These are phyloP conservation scores for Panthera leo DNA, from an alignment of 2,113 vertebrate species.

Conservation along the genomic window DNA sequence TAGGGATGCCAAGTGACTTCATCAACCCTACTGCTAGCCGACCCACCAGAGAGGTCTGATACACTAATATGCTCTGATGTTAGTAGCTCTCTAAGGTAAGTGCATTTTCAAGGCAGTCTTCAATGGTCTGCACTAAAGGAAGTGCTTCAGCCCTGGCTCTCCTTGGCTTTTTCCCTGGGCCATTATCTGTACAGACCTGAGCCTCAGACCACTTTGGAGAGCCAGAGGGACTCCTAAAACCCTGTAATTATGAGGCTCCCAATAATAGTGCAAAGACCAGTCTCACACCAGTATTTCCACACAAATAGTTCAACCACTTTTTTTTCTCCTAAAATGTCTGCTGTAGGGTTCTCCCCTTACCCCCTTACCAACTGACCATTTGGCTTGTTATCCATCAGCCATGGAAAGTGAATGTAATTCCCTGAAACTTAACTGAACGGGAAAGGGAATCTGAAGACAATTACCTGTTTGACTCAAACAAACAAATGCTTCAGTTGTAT, in stretches of 20 bases:
- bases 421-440: background rate
- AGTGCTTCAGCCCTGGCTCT: background rate
- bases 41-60: no score
- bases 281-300: background rate
- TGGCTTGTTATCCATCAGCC: background rate
- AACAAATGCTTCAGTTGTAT: background rate
- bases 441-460: background rate
- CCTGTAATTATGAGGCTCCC: background rate
- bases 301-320: background rate
- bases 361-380: background rate
- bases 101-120: background rate
- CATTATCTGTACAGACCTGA: background rate
- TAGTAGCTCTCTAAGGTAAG: background rate
- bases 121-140: background rate
- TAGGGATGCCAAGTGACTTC: rapidly evolving
- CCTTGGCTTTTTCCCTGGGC: background rate
- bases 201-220: background rate
- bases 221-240: background rate
- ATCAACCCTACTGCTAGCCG: no score
- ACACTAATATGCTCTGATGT: background rate
- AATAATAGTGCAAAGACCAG: background rate
- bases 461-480: background rate
- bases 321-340: background rate
- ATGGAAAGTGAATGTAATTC: background rate
- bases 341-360: background rate